A percentile compares a stretch with the other conserved stretches of the same genome.
Evolutionary conservation across 2,888 invertebrate genomes (phyloP).

Genomic region (Epinotia bilunana): DNA sequence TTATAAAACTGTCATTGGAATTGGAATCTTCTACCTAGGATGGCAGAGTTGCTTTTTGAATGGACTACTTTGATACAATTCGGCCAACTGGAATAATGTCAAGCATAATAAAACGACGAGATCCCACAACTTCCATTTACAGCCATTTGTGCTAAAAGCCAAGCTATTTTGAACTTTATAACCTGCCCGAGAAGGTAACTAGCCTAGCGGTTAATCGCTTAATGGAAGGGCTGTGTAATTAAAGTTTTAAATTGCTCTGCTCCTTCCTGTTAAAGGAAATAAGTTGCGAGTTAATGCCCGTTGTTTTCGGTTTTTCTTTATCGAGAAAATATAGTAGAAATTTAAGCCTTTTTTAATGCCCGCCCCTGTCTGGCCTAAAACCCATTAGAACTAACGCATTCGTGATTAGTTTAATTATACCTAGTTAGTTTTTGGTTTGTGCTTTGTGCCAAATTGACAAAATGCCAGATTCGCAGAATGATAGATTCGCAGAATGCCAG

Average conservation of each 20-base stretch:
- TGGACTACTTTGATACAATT: too few species aligned
- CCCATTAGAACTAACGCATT: neutral
- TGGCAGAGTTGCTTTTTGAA: too few species aligned
- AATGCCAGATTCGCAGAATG: too few species aligned
- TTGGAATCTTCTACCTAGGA: too few species aligned
- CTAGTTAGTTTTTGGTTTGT: too few species aligned
- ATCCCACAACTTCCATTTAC: slow-evolving; percentile 21
- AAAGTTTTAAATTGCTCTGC: slow-evolving; percentile 14
- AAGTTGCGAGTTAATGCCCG: slow-evolving; percentile 5
- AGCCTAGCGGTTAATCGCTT: neutral
- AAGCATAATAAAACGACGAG: slow-evolving; percentile 17
- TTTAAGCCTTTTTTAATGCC: neutral
- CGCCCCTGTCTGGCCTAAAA: neutral
- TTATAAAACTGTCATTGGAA: too few species aligned
- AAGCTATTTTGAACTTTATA: slow-evolving; percentile 1
- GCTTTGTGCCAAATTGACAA: too few species aligned
- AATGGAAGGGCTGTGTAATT: slow-evolving; percentile 10
- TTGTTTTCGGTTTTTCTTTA: neutral
- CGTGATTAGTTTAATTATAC: neutral
- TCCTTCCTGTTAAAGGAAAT: slow-evolving; percentile 6
- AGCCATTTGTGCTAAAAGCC: neutral
- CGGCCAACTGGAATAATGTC: too few species aligned
- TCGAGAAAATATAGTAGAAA: neutral
- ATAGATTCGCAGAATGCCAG: too few species aligned
- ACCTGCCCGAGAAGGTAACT: neutral